These are phyloP conservation scores for Neosilurus mollespiculum DNA, from an alignment of 2,797 vertebrate species.

Conservation along the genomic window DNA sequence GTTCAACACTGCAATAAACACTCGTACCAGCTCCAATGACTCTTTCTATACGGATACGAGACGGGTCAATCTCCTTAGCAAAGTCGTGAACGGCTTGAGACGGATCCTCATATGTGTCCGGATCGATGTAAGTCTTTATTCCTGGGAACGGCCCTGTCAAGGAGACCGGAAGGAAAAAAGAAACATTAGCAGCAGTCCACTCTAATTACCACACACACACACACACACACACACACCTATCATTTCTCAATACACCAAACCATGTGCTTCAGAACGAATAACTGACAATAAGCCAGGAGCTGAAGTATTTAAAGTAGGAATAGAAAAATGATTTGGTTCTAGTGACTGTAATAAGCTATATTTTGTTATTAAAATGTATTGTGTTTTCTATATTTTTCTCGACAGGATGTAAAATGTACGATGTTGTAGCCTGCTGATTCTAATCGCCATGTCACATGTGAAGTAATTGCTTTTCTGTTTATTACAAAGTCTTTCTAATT, in stretches of 20 bases:
- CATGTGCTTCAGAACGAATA: not conserved
- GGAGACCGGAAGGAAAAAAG: not conserved
- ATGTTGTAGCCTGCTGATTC: not conserved
- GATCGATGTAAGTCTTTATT: constrained; percentile 95
- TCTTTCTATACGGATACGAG: constrained; percentile 94
- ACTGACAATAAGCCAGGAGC: too few relatives aligned
- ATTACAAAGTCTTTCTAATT: constrained; percentile 20
- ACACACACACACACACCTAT: too few relatives aligned
- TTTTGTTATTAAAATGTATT: not conserved
- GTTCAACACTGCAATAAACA: not conserved
- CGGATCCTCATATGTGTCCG: constrained; percentile 95
- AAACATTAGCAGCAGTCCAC: not conserved
- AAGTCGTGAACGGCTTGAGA: constrained; percentile 95
- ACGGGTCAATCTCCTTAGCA: constrained; percentile 94
- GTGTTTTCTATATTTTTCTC: not conserved
- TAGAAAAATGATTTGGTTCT: not conserved
- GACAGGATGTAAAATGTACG: not conserved
- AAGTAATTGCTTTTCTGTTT: constrained; percentile 13
- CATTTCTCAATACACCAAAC: not conserved
- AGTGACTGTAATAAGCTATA: not conserved
- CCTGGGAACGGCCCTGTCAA: constrained; percentile 81
- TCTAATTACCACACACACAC: too few relatives aligned
- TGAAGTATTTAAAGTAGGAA: not conserved
- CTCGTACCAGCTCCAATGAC: constrained; percentile 92
- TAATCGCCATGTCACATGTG: not conserved